A percentile compares a stretch with the other conserved stretches of the same genome.
Evolutionary conservation across 30 jellyfish, hydroid and myxozoan genomes (phyloP).

Genomic region (Aurelia aurita): DNA sequence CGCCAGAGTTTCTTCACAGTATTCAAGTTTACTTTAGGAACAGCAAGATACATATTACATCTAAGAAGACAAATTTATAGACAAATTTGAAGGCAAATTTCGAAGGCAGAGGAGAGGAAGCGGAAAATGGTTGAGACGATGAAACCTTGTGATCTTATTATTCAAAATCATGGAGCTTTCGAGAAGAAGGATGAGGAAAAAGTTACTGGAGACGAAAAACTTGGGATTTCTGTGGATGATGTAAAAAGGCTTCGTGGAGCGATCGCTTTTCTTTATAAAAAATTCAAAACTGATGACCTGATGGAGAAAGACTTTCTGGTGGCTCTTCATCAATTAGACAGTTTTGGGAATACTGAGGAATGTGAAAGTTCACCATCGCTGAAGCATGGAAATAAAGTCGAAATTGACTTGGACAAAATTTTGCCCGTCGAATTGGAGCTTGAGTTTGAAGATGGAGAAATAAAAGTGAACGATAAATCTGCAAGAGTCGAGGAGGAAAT

Average conservation of each 20-base stretch:
- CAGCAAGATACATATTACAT: too few relatives aligned
- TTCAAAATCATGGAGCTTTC: slow-evolving; percentile 22
- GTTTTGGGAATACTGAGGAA: neutral
- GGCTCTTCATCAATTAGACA: slow-evolving; percentile 5
- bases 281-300: slow-evolving; percentile 27
- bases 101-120: neutral
- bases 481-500: slow-evolving; percentile 1
- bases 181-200: neutral
- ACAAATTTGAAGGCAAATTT: neutral
- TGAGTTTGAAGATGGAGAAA: slow-evolving; percentile 54
- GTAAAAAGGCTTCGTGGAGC: neutral
- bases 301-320: slow-evolving; percentile 27
- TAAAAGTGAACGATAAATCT: slow-evolving; percentile 10
- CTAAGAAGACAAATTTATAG: neutral
- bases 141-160: slow-evolving; percentile 4
- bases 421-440: slow-evolving; percentile 60
- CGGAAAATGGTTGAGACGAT: neutral
- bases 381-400: neutral
- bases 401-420: slow-evolving; percentile 36
- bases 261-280: slow-evolving; percentile 9
- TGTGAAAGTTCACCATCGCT: slow-evolving; percentile 1
- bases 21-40: too few relatives aligned
- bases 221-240: neutral
- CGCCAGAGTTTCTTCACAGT: too few relatives aligned
- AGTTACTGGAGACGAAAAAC: neutral